Percentiles rank a stretch among this genome's conserved stretches.
Evolutionary conservation across 2,797 vertebrate species (phyloP).

Genomic region (Erethizon dorsatum): DNA sequence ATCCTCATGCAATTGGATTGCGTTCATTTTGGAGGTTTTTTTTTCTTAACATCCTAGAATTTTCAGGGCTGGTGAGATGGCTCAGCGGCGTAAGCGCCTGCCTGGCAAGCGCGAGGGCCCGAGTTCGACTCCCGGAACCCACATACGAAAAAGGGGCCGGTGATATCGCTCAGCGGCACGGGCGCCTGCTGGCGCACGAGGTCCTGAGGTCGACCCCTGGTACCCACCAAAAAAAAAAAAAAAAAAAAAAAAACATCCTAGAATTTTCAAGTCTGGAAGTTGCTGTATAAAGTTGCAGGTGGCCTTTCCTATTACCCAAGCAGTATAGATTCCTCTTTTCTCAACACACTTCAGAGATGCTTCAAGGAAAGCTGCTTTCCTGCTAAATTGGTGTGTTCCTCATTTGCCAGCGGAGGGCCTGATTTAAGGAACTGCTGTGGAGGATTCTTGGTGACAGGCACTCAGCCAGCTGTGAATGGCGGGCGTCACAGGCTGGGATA

Average conservation of each 20-base stretch:
- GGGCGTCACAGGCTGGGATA: not conserved
- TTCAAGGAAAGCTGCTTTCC: slow-evolving; percentile 54
- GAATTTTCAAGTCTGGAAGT: slow-evolving; percentile 33
- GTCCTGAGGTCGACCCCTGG: too few species aligned
- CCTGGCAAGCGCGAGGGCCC: too few species aligned
- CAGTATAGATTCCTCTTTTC: slow-evolving; percentile 38
- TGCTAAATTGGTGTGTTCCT: slow-evolving; percentile 47
- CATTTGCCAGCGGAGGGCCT: slow-evolving; percentile 63
- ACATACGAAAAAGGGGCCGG: too few species aligned
- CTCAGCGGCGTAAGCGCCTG: too few species aligned
- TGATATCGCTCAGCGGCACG: too few species aligned
- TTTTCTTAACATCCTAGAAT: slow-evolving; percentile 37
- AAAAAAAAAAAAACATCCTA: too few species aligned
- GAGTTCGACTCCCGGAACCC: too few species aligned
- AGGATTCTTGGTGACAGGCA: slow-evolving; percentile 53
- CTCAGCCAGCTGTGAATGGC: slow-evolving; percentile 35
- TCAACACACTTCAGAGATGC: not conserved
- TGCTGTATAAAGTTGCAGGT: slow-evolving; percentile 53
- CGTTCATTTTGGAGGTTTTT: not conserved
- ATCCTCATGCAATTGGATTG: not conserved
- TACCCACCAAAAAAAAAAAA: too few species aligned
- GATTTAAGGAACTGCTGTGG: slow-evolving; percentile 39
- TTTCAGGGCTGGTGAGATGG: too few species aligned
- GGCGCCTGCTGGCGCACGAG: too few species aligned
- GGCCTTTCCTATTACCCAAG: slow-evolving; percentile 27